Evolutionary conservation across 2,888 invertebrate genomes (phyloP).

Genomic region (Temnothorax rugatulus): DNA sequence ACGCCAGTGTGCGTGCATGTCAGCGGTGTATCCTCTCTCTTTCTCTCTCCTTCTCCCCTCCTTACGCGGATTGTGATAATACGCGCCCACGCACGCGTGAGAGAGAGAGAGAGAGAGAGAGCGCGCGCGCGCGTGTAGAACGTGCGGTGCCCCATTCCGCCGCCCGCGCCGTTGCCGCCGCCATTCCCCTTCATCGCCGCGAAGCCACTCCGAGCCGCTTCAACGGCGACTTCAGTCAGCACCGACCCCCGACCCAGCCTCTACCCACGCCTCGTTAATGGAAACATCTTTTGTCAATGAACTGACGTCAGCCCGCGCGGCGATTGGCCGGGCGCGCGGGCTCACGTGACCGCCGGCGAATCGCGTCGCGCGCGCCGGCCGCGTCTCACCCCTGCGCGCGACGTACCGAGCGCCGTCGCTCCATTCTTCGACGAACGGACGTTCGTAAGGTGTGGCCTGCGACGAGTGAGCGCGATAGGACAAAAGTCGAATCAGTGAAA

Average conservation of each 20-base stretch:
- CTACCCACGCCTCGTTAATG: constrained; percentile 84
- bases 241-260: constrained; percentile 77
- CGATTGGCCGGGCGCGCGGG: constrained; percentile 82
- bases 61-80: constrained; percentile 68
- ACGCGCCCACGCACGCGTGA: constrained; percentile 76
- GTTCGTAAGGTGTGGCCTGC: constrained; percentile 83
- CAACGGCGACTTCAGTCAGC: constrained; percentile 72
- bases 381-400: constrained; percentile 79
- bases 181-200: constrained; percentile 32
- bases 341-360: constrained; percentile 86
- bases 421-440: constrained; percentile 83
- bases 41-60: background rate
- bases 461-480: constrained; percentile 56
- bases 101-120: constrained; percentile 51
- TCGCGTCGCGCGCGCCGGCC: constrained; percentile 65
- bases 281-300: constrained; percentile 87
- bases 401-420: constrained; percentile 79
- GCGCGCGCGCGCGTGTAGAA: constrained; percentile 66
- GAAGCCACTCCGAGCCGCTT: constrained; percentile 41
- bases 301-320: constrained; percentile 86
- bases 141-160: constrained; percentile 45
- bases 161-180: too few relatives aligned
- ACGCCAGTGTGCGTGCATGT: constrained; percentile 71
- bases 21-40: constrained; percentile 32
- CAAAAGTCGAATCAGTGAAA: constrained; percentile 15